phyloP scores from a whole-genome alignment of 2,888 invertebrate species.

The Callimorpha dominula region DNA sequence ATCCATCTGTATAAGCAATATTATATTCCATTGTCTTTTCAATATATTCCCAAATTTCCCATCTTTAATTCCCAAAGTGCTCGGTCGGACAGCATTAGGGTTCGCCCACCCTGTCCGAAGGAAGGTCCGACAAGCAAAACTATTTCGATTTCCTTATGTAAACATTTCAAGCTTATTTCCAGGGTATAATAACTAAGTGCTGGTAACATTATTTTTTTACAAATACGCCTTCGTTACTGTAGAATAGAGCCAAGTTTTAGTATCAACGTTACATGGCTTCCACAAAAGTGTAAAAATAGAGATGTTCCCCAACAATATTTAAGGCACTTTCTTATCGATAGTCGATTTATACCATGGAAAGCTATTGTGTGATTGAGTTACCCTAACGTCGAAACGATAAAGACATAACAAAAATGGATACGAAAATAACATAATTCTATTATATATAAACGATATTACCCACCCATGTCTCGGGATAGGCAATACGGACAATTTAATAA shows the following conservation, averaged over 20 bases:
- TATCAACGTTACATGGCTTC: not conserved
- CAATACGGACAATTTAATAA: slow-evolving; percentile 51
- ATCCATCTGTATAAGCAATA: too few relatives aligned
- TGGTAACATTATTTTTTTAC: not conserved
- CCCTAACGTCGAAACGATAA: slow-evolving; percentile 22
- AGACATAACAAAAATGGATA: slow-evolving; percentile 20
- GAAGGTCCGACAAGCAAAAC: too few relatives aligned
- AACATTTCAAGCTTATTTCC: too few relatives aligned
- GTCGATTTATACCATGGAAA: slow-evolving; percentile 23
- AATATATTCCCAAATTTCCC: too few relatives aligned
- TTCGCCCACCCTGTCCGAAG: too few relatives aligned
- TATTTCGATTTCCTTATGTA: too few relatives aligned
- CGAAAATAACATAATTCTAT: slow-evolving; percentile 24
- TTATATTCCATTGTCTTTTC: too few relatives aligned
- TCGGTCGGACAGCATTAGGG: too few relatives aligned
- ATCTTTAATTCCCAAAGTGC: too few relatives aligned
- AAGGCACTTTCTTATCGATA: slow-evolving; percentile 18
- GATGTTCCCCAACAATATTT: slow-evolving; percentile 9
- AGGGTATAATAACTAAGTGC: too few relatives aligned
- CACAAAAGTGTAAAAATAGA: not conserved
- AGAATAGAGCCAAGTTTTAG: not conserved
- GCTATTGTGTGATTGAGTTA: slow-evolving; percentile 28
- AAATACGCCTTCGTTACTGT: not conserved
- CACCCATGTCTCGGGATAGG: slow-evolving; percentile 17
- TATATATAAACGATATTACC: slow-evolving; percentile 18